A percentile compares a stretch with the other conserved stretches of the same genome.
Evolutionary conservation across 2,888 invertebrate genomes (phyloP).

Genomic region (Gerris lacustris): DNA sequence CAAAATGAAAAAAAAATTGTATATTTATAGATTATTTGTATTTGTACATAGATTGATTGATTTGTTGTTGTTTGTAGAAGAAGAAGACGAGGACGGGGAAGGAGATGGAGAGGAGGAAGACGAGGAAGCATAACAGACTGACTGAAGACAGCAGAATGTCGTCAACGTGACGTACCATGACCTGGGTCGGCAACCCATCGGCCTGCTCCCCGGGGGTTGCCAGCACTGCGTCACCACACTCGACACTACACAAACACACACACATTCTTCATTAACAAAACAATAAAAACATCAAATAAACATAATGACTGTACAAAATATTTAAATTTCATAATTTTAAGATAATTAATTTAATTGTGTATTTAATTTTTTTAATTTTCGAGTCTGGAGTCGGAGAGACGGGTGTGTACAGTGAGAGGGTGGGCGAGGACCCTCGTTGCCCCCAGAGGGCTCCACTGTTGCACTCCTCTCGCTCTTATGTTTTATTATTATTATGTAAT

Average conservation of each 20-base stretch:
- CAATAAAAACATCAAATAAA: too few relatives aligned
- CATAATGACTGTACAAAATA: background rate
- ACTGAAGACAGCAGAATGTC: background rate
- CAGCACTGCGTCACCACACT: too few relatives aligned
- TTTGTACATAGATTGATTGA: too few relatives aligned
- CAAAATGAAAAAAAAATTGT: too few relatives aligned
- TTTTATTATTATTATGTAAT: background rate
- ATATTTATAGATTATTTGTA: too few relatives aligned
- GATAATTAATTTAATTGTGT: slow-evolving; percentile 3
- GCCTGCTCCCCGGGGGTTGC: too few relatives aligned
- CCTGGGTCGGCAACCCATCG: background rate
- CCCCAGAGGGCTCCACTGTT: background rate
- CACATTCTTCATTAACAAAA: too few relatives aligned
- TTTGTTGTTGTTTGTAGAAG: slow-evolving; percentile 24
- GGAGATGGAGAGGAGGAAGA: slow-evolving; percentile 36
- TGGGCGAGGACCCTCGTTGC: background rate
- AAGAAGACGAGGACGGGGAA: slow-evolving; percentile 34
- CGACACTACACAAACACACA: too few relatives aligned
- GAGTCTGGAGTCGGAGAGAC: too few relatives aligned
- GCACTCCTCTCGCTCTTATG: background rate
- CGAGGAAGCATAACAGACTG: slow-evolving; percentile 34
- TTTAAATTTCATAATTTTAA: background rate
- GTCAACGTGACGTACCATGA: background rate
- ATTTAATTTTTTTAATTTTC: background rate
- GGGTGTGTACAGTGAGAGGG: background rate